A percentile compares a stretch with the other conserved stretches of the same genome.
phyloP scores from a whole-genome alignment of 2,797 vertebrate species.

The Acropternis orthonyx region DNA sequence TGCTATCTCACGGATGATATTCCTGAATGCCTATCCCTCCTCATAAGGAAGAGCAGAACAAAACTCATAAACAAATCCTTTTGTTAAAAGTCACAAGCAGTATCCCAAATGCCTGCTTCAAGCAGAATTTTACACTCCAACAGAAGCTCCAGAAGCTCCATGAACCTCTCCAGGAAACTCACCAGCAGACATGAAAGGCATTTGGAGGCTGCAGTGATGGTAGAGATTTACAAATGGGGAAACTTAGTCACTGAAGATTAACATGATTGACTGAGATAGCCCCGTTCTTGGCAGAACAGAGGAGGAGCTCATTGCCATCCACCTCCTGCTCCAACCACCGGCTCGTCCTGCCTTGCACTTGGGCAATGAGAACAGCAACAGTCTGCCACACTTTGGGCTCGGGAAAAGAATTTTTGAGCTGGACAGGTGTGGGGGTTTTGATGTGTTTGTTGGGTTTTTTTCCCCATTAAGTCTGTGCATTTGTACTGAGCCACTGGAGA shows the following conservation, averaged over 20 bases:
- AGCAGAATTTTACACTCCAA: not conserved
- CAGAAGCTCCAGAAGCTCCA: not conserved
- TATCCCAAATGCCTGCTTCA: not conserved
- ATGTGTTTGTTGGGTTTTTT: not conserved
- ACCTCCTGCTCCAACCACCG: not conserved
- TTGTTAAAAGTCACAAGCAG: not conserved
- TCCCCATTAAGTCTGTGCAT: not conserved
- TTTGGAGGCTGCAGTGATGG: constrained; percentile 19
- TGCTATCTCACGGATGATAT: not conserved
- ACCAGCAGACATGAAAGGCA: constrained; percentile 7
- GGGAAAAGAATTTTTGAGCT: not conserved
- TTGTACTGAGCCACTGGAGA: not conserved
- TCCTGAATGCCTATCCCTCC: not conserved
- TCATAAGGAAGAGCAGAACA: not conserved
- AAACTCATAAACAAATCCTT: not conserved
- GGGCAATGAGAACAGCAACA: not conserved
- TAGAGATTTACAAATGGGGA: constrained; percentile 17
- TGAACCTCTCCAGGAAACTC: constrained; percentile 35
- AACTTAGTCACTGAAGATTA: not conserved
- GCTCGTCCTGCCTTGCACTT: not conserved
- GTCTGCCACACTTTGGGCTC: not conserved
- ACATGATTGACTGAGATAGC: not conserved
- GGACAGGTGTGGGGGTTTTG: not conserved
- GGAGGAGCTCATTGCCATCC: not conserved
- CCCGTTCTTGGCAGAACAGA: not conserved